phyloP scores from a whole-genome alignment of 2,113 vertebrate genomes.

The Rhea americana region DNA sequence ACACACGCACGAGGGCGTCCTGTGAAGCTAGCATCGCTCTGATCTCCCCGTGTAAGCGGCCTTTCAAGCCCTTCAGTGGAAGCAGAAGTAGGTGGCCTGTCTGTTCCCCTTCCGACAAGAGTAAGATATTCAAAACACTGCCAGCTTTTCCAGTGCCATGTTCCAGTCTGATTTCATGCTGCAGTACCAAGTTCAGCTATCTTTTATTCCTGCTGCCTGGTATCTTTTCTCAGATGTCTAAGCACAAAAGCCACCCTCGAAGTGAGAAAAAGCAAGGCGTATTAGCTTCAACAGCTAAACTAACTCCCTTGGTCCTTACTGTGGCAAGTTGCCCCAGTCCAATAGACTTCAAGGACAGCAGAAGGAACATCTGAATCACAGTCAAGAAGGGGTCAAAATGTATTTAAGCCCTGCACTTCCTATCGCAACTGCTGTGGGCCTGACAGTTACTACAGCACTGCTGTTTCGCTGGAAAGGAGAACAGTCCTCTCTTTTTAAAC shows the following conservation, averaged over 20 bases:
- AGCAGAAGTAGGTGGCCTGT: not conserved
- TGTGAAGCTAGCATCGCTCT: not conserved
- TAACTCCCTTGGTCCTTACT: conserved; percentile 17
- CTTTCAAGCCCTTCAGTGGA: not conserved
- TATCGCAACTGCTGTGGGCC: not conserved
- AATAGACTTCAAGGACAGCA: not conserved
- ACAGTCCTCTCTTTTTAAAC: not conserved
- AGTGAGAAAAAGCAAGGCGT: not conserved
- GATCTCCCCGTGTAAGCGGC: not conserved
- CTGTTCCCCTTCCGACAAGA: not conserved
- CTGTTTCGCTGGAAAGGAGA: not conserved
- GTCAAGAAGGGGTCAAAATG: conserved; percentile 9
- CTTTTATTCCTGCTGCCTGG: conserved; percentile 24
- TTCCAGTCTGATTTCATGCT: conserved; percentile 60
- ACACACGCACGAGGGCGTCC: not conserved
- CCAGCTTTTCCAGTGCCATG: not conserved
- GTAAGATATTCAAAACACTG: conserved; percentile 50
- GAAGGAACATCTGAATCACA: not conserved
- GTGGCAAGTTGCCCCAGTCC: not conserved
- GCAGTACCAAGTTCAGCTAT: not conserved
- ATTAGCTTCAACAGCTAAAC: not conserved
- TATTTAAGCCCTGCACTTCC: conserved; percentile 18
- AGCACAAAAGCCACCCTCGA: conserved; percentile 45
- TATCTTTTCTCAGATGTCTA: conserved; percentile 46
- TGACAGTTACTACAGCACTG: not conserved